Percentiles rank a stretch among this genome's conserved stretches.
Conservation (phyloP, 2,113 vertebrate genomes). For the Petaurus breviceps region DNA sequence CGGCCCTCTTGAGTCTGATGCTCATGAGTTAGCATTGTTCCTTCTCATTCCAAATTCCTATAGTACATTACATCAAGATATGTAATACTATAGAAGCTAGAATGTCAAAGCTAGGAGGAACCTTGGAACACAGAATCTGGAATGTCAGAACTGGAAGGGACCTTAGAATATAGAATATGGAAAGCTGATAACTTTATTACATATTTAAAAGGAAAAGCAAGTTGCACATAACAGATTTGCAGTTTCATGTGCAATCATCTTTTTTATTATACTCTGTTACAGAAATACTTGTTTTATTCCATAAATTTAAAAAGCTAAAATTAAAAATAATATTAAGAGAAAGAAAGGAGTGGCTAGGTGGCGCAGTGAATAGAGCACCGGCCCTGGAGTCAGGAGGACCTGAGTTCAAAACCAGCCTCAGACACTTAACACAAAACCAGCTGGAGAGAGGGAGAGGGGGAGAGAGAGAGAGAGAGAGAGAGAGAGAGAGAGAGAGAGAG, state of each 20-base stretch:
- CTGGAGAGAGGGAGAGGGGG: too few species aligned
- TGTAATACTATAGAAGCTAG: neutral
- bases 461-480: too few species aligned
- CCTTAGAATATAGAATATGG: neutral
- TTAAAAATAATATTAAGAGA: too few species aligned
- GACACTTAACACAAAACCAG: too few species aligned
- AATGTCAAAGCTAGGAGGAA: neutral
- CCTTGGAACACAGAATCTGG: neutral
- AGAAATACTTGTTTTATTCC: neutral
- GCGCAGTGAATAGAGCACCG: too few species aligned
- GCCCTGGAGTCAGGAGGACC: too few species aligned
- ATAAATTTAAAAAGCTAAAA: neutral
- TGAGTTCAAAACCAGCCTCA: too few species aligned
- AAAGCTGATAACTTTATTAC: neutral
- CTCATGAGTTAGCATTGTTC: neutral
- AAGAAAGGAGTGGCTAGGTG: too few species aligned
- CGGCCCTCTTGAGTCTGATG: neutral
- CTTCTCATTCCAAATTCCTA: neutral
- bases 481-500: too few species aligned
- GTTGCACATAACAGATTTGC: neutral
- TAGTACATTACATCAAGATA: neutral
- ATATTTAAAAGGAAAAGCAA: neutral
- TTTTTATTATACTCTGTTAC: neutral
- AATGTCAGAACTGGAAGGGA: neutral
- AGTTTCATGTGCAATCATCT: neutral